Base-by-base conservation (phyloP, 2,113 vertebrate genomes). In the Malurus melanocephalus region DNA sequence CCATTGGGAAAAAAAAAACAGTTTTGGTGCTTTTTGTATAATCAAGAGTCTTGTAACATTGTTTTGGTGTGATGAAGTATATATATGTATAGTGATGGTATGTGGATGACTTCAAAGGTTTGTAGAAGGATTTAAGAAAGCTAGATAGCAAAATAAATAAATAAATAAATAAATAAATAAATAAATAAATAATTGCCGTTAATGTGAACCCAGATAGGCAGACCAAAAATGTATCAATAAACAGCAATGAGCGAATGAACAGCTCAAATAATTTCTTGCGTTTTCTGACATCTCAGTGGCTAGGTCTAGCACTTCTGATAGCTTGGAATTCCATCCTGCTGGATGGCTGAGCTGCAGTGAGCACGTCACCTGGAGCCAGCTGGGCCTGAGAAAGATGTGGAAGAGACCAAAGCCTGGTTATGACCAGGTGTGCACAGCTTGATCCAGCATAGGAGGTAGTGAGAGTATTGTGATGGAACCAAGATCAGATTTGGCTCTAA, bases 141-240 rank as follows among this genome's bases (percentile, higher is more conserved):
- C 30, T 7, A 32, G 40, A 7, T 16, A 33, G 21, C 9, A 15
- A 81, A 86, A 73, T 40, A 75, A 51, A 35, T 5, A 48, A 55
- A 33, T n/a, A 17, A 51, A n/a, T 15, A 81, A 86, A 72, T 15
- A 81, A 86, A 72, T 40, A 75, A 51, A 35, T 5, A 48, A 55
- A 33, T n/a, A 17, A 51, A n/a, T 22, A 3, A 16, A 23, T 43
- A 66, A 20, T n/a, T 20, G 4, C 7, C 2, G 0, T 79, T 45
- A 27, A 1, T 26, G 4, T 76, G 27, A 79, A 60, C 26, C 11
- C 43, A n/a, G 40, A 45, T 53, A 80, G 22, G 10, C 23, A 80
- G n/a, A 55, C 18, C 3, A 45, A 78, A 80, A 65, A 3, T 0
- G 0, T 19, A 38, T 38, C 38, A 11, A 38, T 11, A 38, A 38